A percentile compares a stretch with the other conserved stretches of the same genome.
Conservation (phyloP, 2,797 vertebrate genomes). For the Lacerta agilis region DNA sequence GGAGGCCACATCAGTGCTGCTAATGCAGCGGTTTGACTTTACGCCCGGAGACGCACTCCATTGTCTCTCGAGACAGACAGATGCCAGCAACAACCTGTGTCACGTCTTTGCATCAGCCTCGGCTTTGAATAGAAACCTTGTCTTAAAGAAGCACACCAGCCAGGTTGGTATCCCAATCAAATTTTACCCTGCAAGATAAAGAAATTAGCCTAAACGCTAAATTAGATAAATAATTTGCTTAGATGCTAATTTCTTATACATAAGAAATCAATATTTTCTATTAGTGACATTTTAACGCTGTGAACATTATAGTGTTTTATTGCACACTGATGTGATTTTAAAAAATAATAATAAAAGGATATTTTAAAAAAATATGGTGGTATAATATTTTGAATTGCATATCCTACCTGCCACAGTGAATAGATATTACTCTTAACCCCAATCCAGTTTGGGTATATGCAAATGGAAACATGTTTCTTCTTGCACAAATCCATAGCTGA, state of each 20-base stretch:
- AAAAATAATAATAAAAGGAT: not conserved
- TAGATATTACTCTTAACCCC: not conserved
- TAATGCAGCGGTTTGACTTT: too few species aligned
- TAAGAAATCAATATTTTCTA: not conserved
- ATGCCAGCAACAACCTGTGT: too few species aligned
- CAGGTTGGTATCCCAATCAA: not conserved
- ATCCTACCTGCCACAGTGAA: not conserved
- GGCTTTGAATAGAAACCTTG: not conserved
- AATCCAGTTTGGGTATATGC: not conserved
- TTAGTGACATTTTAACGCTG: not conserved
- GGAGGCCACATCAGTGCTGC: too few species aligned
- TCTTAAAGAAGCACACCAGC: not conserved
- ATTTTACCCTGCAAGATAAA: not conserved
- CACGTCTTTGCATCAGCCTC: too few species aligned
- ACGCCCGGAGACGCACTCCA: too few species aligned
- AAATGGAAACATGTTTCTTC: not conserved
- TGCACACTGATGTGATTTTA: not conserved
- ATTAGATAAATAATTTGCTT: too few species aligned
- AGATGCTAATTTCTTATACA: not conserved
- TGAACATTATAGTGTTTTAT: not conserved
- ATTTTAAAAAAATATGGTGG: too few species aligned
- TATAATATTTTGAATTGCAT: too few species aligned
- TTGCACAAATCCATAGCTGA: not conserved
- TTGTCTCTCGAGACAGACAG: too few species aligned
- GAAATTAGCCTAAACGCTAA: not conserved